phyloP scores from a whole-genome alignment of 2,797 vertebrate genomes.

The Sebastes taczanowskii region DNA sequence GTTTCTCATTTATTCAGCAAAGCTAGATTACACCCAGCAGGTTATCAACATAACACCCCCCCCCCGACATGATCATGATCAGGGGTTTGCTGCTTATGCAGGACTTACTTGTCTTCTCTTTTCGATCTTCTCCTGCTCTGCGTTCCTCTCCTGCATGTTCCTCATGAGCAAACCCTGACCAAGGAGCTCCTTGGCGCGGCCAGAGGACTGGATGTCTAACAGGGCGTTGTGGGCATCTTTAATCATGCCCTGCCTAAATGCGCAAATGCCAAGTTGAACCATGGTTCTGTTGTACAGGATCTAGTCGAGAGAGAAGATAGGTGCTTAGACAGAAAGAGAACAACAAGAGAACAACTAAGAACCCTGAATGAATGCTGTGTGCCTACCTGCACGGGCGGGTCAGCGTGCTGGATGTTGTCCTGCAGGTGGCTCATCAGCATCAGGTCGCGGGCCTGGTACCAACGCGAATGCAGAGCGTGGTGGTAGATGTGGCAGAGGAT shows the following conservation, averaged over 20 bases:
- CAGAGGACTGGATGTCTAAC: constrained; percentile 93
- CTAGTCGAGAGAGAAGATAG: constrained; percentile 56
- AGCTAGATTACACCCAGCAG: background rate
- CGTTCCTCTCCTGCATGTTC: constrained; percentile 95
- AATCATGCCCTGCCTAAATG: constrained; percentile 93
- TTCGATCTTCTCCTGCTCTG: constrained; percentile 95
- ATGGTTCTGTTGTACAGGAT: constrained; percentile 95
- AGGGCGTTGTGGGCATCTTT: constrained; percentile 94
- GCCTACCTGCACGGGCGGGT: constrained; percentile 91
- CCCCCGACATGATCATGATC: too few relatives aligned
- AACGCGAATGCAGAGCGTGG: constrained; percentile 92
- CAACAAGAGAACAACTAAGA: background rate
- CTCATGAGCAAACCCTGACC: constrained; percentile 92
- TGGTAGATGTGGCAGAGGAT: constrained; percentile 96
- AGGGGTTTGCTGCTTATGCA: background rate
- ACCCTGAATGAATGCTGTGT: background rate
- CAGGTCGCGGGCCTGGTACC: constrained; percentile 93
- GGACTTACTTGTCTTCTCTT: constrained; percentile 87
- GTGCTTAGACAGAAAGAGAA: background rate
- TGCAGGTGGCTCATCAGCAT: constrained; percentile 98
- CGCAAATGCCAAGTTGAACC: constrained; percentile 94
- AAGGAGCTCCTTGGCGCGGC: constrained; percentile 92
- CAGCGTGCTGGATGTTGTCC: constrained; percentile 94
- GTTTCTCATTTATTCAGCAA: background rate
- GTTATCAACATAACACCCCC: background rate